Percentiles rank a stretch among this genome's conserved stretches.
These are phyloP conservation scores for Mastacembelus armatus DNA, from an alignment of 2,797 vertebrate genomes.

Conservation along the genomic window DNA sequence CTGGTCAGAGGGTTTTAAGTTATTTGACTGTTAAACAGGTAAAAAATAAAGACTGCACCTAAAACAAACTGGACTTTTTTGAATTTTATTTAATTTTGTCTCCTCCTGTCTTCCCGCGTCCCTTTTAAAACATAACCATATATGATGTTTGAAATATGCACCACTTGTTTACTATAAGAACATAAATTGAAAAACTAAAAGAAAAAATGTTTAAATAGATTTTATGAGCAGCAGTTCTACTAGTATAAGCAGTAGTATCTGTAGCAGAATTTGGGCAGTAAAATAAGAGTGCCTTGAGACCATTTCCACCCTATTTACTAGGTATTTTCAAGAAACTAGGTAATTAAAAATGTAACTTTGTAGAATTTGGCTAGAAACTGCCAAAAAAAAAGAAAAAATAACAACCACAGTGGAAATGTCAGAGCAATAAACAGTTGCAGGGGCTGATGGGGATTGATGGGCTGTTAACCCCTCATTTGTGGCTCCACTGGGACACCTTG, in stretches of 20 bases:
- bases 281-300: background rate
- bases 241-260: background rate
- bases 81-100: background rate
- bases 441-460: constrained; percentile 47
- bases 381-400: background rate
- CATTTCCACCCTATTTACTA: background rate
- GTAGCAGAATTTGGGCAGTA: background rate
- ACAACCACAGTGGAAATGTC: constrained; percentile 21
- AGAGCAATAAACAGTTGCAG: constrained; percentile 41
- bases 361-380: constrained; percentile 7
- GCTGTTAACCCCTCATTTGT: constrained; percentile 57
- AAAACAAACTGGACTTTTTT: too few species aligned
- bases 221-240: background rate
- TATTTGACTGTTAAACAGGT: too few species aligned
- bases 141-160: background rate
- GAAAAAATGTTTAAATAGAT: background rate
- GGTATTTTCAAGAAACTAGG: too few species aligned
- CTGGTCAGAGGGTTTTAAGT: too few species aligned
- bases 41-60: too few species aligned
- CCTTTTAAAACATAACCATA: background rate
- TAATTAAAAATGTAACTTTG: constrained; percentile 6
- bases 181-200: too few species aligned
- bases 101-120: background rate
- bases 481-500: constrained; percentile 37
- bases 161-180: background rate